Evolutionary conservation across 2,113 vertebrate species (phyloP), one percentile per base, ranked within the genome.

Genomic region (Callocephalon fimbriatum): DNA sequence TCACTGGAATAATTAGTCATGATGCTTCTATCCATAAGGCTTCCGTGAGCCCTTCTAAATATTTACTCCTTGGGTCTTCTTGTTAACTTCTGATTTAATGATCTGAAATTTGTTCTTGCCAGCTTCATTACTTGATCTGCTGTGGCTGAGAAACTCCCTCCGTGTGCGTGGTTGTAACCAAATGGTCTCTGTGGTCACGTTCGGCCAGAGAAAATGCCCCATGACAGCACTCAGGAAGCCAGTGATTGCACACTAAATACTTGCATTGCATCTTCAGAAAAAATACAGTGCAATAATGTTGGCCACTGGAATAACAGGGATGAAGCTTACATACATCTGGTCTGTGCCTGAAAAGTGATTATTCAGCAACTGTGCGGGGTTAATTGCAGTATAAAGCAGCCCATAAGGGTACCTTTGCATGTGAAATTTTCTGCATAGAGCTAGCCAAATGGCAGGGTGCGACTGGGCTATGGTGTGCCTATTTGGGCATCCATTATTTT

Each of bases 21-120:
- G 92, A 80, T 86, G 54, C 26, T 88, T 8, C 42, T 88, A 59
- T 71, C 47, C 38, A 20, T 86, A 83, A 90, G 48, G 50, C 76
- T 94, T 92, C 75, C 72, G 40, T 53, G 70, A 88, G 53, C 53
- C 79, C 40, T 58, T 90, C 45, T 93, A 73, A 94, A 56, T 90
- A 90, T 93, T 96, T 96, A n/a, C 63, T 92, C 63, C 54, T 80
- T 66, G 59, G 35, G 61, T 74, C 20, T 7, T 84, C 70, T 77
- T 86, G 75, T 51, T 95, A 63, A 80, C 90, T 83, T 83, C 35
- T 71, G 73, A 54, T 94, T 68, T 67, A 73, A 76, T 62, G 25
- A 67, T 76, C 45, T 70, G 79, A 40, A 62, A 77, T 93, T 92
- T 66, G n/a, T 75, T 87, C 56, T 89, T 95, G 79, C 37, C 21